phyloP scores from a whole-genome alignment of 2,888 invertebrate species.

The Sussaba pulchella region DNA sequence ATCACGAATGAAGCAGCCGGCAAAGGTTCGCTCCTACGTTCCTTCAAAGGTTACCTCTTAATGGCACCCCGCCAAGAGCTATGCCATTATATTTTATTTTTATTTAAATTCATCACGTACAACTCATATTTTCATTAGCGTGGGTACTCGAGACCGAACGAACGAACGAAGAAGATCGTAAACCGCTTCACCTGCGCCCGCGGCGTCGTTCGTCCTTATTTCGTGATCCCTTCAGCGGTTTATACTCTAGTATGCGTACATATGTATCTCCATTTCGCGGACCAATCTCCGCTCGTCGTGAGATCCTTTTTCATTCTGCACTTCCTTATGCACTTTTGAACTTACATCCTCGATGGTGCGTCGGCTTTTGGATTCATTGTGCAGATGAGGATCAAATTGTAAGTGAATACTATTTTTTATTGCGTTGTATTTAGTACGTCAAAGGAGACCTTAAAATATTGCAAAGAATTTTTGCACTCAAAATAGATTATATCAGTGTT shows the following conservation, averaged over 20 bases:
- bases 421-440: too few species aligned
- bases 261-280: background rate
- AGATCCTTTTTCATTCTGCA: background rate
- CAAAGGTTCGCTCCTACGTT: conserved; percentile 57
- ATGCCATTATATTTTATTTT: conserved; percentile 76
- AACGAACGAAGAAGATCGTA: conserved; percentile 67
- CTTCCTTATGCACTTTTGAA: background rate
- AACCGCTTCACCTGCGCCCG: conserved; percentile 70
- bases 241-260: conserved; percentile 3
- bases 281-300: background rate
- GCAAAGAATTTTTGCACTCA: too few species aligned
- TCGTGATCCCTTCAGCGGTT: conserved; percentile 40
- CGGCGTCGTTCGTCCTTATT: conserved; percentile 65
- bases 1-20: conserved; percentile 41
- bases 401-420: too few species aligned
- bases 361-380: too few species aligned
- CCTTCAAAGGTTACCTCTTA: conserved; percentile 68
- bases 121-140: conserved; percentile 84
- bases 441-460: too few species aligned
- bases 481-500: too few species aligned
- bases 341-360: background rate
- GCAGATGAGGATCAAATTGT: too few species aligned
- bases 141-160: conserved; percentile 68
- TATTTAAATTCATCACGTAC: conserved; percentile 79
- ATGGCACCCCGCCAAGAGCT: conserved; percentile 73